A percentile compares a stretch with the other conserved stretches of the same genome.
phyloP scores from a whole-genome alignment of 2,797 vertebrate genomes.

The Mycteria americana region DNA sequence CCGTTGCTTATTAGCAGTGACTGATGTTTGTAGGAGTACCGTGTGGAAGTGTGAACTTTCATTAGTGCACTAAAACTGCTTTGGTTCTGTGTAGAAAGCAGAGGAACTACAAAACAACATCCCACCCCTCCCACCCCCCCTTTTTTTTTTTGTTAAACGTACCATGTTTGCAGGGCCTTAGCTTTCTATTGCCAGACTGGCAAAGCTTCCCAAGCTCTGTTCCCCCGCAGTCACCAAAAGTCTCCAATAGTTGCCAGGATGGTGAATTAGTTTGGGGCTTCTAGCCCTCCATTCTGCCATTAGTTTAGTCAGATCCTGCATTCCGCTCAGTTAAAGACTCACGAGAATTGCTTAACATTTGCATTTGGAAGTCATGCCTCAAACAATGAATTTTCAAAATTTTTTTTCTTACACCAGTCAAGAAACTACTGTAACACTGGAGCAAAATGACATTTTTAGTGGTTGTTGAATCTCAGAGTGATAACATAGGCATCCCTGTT shows the following conservation, averaged over 20 bases:
- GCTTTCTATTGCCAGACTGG: background rate
- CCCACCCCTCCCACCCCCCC: fast-evolving
- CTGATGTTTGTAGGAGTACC: background rate
- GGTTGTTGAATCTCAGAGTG: background rate
- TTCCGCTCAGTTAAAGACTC: background rate
- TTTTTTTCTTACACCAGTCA: background rate
- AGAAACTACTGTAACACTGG: background rate
- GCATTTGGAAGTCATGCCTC: background rate
- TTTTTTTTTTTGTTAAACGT: background rate
- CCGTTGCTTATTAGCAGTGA: background rate
- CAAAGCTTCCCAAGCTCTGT: background rate
- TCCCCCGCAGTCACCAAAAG: background rate
- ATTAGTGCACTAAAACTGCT: background rate
- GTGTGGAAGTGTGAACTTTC: background rate
- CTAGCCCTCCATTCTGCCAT: background rate
- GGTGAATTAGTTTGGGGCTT: background rate
- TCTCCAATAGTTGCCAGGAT: background rate
- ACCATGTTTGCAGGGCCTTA: fast-evolving
- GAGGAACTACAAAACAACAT: background rate
- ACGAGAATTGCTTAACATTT: background rate
- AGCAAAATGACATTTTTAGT: background rate
- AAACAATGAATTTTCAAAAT: background rate
- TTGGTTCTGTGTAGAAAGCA: too few species aligned
- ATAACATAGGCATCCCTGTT: background rate
- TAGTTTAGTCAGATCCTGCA: background rate